These are phyloP conservation scores for Empis livida DNA, from an alignment of 2,888 invertebrate species.

Conservation along the genomic window DNA sequence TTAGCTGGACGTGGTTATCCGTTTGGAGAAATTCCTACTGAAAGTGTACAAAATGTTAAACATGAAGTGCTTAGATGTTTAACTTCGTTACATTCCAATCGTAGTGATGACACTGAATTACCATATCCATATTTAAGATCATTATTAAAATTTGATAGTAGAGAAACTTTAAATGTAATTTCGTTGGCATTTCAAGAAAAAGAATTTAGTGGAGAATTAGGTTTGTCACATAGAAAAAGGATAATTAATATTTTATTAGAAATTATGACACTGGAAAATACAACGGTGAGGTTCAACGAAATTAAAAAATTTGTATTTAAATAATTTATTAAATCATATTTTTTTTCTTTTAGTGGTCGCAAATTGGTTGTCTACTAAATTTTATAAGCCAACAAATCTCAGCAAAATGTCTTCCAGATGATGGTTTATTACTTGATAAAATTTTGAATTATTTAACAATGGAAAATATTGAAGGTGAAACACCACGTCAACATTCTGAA, in stretches of 20 bases:
- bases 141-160: constrained; percentile 66
- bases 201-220: constrained; percentile 62
- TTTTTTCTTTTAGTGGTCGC: constrained; percentile 26
- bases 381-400: constrained; percentile 54
- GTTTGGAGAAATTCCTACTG: constrained; percentile 52
- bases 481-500: constrained; percentile 45
- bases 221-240: constrained; percentile 55
- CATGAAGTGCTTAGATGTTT: constrained; percentile 57
- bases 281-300: constrained; percentile 45
- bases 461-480: constrained; percentile 31
- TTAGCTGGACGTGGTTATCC: constrained; percentile 78
- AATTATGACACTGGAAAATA: constrained; percentile 55
- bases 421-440: constrained; percentile 42
- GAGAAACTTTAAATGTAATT: constrained; percentile 75
- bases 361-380: constrained; percentile 48
- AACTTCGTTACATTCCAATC: constrained; percentile 53
- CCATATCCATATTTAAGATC: constrained; percentile 61
- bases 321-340: not conserved
- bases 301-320: not conserved
- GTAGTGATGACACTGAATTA: constrained; percentile 46
- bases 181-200: constrained; percentile 72
- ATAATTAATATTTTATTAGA: constrained; percentile 65
- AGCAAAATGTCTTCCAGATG: constrained; percentile 30
- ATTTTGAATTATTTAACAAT: constrained; percentile 47
- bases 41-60: constrained; percentile 51